Conservation (phyloP, 2,797 vertebrate species). For the Ammospiza maritima region DNA sequence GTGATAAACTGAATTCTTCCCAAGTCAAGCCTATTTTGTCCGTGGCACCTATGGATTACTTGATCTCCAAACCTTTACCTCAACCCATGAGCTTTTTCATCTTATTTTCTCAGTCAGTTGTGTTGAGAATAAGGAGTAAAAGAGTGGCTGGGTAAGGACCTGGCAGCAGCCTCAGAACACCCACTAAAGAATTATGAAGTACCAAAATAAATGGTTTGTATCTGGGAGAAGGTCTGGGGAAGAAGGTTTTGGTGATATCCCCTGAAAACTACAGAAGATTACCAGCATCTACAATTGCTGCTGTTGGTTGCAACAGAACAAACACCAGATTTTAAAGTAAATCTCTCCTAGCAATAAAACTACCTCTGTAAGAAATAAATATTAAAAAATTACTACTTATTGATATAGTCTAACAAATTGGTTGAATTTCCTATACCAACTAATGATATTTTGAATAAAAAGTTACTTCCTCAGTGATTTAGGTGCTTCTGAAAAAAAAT, state of each 20-base stretch:
- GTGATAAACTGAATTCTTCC: background rate
- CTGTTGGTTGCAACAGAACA: background rate
- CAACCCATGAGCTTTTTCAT: background rate
- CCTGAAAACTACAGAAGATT: background rate
- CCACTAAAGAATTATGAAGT: background rate
- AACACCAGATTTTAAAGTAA: background rate
- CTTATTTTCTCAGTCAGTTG: background rate
- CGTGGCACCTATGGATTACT: background rate
- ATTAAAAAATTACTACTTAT: rapidly evolving
- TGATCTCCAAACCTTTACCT: background rate
- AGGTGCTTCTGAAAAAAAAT: background rate
- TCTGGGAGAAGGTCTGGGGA: background rate
- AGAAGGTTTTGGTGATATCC: background rate
- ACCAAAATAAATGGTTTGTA: background rate
- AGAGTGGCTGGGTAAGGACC: background rate
- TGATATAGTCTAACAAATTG: background rate
- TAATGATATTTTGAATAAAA: background rate
- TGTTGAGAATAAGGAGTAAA: background rate
- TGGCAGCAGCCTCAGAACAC: background rate
- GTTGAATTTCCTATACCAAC: background rate
- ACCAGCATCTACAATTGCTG: background rate
- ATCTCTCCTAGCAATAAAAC: background rate
- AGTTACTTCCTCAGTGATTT: background rate
- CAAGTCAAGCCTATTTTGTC: background rate
- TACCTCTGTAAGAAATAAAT: background rate